A percentile compares a stretch with the other conserved stretches of the same genome.
Evolutionary conservation across 2,888 invertebrate genomes (phyloP).

Genomic region (Notocelia uddmanniana): DNA sequence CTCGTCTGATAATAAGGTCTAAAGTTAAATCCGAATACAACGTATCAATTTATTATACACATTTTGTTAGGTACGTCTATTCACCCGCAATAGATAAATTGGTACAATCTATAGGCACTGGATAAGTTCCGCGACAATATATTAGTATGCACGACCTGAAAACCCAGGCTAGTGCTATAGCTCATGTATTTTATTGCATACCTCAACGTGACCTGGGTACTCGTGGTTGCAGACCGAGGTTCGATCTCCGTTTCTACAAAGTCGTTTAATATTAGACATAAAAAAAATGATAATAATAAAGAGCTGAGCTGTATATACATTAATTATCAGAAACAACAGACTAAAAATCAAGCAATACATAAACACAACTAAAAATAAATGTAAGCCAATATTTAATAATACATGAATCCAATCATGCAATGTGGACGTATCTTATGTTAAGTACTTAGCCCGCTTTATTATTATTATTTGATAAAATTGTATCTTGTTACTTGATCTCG

Average conservation of each 20-base stretch:
- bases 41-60: not conserved
- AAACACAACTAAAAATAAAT: too few species aligned
- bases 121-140: slow-evolving; percentile 25
- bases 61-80: not conserved
- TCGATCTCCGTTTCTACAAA: not conserved
- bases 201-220: slow-evolving; percentile 41
- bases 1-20: not conserved
- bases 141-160: slow-evolving; percentile 45
- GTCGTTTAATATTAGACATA: not conserved
- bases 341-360: too few species aligned
- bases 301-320: too few species aligned
- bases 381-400: too few species aligned
- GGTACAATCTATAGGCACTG: not conserved
- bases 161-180: slow-evolving; percentile 39
- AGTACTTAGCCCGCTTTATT: too few species aligned
- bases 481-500: too few species aligned
- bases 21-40: not conserved
- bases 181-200: slow-evolving; percentile 44
- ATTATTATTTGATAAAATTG: too few species aligned
- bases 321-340: too few species aligned
- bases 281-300: too few species aligned
- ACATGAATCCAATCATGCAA: too few species aligned
- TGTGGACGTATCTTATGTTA: too few species aligned
- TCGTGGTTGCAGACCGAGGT: slow-evolving; percentile 20
- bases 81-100: slow-evolving; percentile 15